Conservation (phyloP, 2,113 vertebrate species). For the Collichthys lucidus region DNA sequence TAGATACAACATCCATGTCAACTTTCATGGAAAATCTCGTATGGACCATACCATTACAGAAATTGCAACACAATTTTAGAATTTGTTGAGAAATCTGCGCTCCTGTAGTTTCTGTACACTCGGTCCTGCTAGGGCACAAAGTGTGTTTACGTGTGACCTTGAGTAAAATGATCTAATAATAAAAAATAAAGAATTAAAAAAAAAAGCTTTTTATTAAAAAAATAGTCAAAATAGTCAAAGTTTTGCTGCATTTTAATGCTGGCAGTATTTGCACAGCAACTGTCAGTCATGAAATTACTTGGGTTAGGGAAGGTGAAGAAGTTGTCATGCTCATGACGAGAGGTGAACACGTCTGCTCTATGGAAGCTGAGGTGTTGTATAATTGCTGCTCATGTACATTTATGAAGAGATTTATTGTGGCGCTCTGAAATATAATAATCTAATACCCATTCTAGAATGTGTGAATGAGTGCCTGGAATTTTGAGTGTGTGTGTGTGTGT, state of each 20-base stretch:
- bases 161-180: background rate
- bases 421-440: too few species aligned
- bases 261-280: background rate
- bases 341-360: background rate
- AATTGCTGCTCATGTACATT: background rate
- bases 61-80: background rate
- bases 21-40: background rate
- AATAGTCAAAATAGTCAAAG: too few species aligned
- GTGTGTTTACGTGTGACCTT: constrained; percentile 5
- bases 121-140: background rate
- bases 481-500: background rate
- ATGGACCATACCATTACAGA: background rate
- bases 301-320: background rate
- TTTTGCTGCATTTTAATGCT: background rate
- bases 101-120: background rate
- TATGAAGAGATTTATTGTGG: too few species aligned
- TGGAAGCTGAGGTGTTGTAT: background rate
- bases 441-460: background rate
- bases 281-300: background rate
- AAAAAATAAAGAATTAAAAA: too few species aligned
- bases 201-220: background rate
- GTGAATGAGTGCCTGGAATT: background rate
- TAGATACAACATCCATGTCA: background rate
- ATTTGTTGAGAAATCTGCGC: background rate
- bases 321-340: background rate